A percentile compares a stretch with the other conserved stretches of the same genome.
These are phyloP conservation scores for Brachionus asplanchnoidis DNA, from an alignment of 1,140 invertebrate genomes.

Conservation along the genomic window DNA sequence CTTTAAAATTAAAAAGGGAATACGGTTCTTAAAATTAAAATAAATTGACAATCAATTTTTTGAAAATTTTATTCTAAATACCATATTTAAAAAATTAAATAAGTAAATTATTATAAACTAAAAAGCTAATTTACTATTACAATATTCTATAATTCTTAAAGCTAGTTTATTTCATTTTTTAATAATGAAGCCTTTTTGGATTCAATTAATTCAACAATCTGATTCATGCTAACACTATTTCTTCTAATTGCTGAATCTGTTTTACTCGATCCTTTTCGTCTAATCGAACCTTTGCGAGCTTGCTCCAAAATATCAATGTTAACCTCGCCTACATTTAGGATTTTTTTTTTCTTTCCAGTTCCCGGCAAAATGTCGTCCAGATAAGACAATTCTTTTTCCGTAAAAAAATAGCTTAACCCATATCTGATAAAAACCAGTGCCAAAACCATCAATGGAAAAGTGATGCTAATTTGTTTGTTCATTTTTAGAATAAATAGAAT, in stretches of 20 bases:
- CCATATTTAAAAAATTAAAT: too few relatives aligned
- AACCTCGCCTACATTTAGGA: not conserved
- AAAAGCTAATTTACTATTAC: not conserved
- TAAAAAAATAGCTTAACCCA: constrained; percentile 27
- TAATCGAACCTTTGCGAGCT: not conserved
- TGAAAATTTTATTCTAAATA: too few relatives aligned
- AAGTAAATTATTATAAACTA: too few relatives aligned
- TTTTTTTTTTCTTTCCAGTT: constrained; percentile 25
- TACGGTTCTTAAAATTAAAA: too few relatives aligned
- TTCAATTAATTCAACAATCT: not conserved
- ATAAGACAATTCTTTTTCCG: constrained; percentile 28
- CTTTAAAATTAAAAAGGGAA: too few relatives aligned
- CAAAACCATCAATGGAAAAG: constrained; percentile 85
- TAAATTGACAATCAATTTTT: too few relatives aligned
- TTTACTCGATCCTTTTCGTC: not conserved
- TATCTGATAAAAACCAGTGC: constrained; percentile 26
- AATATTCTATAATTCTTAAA: not conserved
- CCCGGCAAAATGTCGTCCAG: constrained; percentile 40
- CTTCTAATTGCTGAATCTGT: not conserved
- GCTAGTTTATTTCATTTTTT: not conserved
- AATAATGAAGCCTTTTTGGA: not conserved
- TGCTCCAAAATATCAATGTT: constrained; percentile 2
- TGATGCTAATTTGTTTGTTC: constrained; percentile 83
- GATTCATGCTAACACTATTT: not conserved
- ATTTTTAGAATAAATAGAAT: constrained; percentile 92